Percentiles rank a stretch among this genome's conserved stretches.
phyloP scores from a whole-genome alignment of 2,888 invertebrate genomes.

The Orchesella flavescens region DNA sequence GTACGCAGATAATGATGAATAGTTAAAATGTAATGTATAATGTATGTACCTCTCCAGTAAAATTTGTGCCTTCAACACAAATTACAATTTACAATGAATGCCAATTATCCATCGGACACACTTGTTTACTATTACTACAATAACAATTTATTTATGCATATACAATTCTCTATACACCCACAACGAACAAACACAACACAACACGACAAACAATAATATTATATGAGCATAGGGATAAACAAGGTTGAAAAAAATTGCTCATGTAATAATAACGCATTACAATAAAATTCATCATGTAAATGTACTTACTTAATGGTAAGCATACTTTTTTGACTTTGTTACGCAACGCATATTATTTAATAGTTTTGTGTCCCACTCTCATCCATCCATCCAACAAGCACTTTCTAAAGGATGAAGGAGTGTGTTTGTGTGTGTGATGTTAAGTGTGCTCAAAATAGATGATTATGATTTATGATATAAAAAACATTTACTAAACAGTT shows the following conservation, averaged over 20 bases:
- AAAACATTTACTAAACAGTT: too few relatives aligned
- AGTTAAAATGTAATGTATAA: too few relatives aligned
- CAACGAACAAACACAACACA: too few relatives aligned
- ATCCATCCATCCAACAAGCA: too few relatives aligned
- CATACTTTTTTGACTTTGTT: too few relatives aligned
- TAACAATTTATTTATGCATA: not conserved
- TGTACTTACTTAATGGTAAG: too few relatives aligned
- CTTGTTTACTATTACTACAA: not conserved
- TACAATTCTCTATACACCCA: not conserved
- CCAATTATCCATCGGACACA: not conserved
- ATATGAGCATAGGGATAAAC: not conserved
- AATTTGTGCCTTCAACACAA: not conserved
- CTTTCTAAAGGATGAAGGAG: too few relatives aligned
- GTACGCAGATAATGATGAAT: too few relatives aligned
- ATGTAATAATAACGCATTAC: not conserved
- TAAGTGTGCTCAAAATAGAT: slow-evolving; percentile 3
- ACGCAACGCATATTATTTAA: too few relatives aligned
- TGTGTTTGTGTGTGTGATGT: too few relatives aligned
- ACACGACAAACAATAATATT: not conserved
- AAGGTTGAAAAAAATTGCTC: not conserved
- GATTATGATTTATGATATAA: not conserved
- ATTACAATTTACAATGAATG: not conserved
- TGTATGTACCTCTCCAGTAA: not conserved
- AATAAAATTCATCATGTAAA: too few relatives aligned
- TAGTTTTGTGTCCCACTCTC: too few relatives aligned